Evolutionary conservation across 1,140 invertebrate species (phyloP).

Genomic region (Diorhabda carinulata): DNA sequence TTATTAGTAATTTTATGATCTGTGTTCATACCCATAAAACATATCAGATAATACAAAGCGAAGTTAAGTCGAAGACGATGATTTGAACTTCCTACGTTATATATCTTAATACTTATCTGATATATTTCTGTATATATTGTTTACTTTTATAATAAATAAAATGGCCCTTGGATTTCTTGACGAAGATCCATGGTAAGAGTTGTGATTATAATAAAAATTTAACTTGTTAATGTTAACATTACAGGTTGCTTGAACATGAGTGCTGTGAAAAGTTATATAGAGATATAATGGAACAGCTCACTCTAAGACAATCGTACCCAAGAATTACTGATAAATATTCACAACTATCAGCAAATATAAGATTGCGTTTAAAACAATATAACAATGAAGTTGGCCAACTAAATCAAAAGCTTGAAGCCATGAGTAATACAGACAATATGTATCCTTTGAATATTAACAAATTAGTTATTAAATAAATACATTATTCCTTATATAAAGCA

Average conservation of each 20-base stretch:
- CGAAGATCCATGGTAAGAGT: neutral
- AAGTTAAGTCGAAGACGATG: too few relatives aligned
- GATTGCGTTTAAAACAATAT: slow-evolving; percentile 61
- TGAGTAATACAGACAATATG: slow-evolving; percentile 50
- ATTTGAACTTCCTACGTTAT: too few relatives aligned
- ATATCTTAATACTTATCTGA: too few relatives aligned
- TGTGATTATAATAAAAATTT: neutral
- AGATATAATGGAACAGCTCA: slow-evolving; percentile 60
- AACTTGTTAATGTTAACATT: slow-evolving; percentile 6
- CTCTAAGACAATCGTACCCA: slow-evolving; percentile 52
- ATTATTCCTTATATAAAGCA: slow-evolving; percentile 7
- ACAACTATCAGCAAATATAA: slow-evolving; percentile 56
- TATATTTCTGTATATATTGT: too few relatives aligned
- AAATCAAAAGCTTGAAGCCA: slow-evolving; percentile 54
- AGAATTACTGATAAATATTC: slow-evolving; percentile 54
- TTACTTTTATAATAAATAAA: too few relatives aligned
- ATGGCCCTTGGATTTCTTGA: neutral
- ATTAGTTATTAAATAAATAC: neutral
- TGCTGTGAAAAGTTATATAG: slow-evolving; percentile 61
- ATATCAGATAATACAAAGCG: too few relatives aligned
- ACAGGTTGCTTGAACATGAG: slow-evolving; percentile 63
- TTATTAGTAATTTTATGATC: too few relatives aligned
- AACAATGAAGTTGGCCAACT: slow-evolving; percentile 58
- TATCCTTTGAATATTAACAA: slow-evolving; percentile 47
- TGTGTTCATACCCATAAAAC: too few relatives aligned